These are phyloP conservation scores for Podilymbus podiceps DNA, from an alignment of 2,113 vertebrate genomes.

Conservation along the genomic window DNA sequence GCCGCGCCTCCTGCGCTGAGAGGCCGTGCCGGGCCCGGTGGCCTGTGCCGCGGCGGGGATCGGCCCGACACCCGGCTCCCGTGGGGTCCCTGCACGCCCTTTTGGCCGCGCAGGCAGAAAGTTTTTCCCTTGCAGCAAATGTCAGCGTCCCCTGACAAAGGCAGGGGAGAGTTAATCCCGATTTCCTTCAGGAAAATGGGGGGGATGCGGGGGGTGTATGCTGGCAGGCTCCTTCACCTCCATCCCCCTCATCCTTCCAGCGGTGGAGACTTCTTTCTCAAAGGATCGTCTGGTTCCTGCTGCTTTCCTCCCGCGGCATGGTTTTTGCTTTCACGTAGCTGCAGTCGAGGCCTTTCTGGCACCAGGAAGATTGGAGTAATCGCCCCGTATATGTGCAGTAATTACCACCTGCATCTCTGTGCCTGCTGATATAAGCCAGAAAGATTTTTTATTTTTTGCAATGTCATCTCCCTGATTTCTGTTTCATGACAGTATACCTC, in stretches of 20 bases:
- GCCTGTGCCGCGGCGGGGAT: background rate
- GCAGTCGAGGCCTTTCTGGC: background rate
- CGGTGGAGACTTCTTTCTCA: background rate
- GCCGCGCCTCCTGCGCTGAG: background rate
- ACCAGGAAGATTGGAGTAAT: fast-evolving
- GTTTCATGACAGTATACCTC: background rate
- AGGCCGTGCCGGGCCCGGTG: background rate
- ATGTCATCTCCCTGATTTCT: background rate
- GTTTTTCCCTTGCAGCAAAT: background rate
- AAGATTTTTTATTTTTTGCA: background rate
- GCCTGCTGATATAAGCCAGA: background rate
- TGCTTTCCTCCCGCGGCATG: background rate
- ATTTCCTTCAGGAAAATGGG: fast-evolving
- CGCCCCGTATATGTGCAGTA: fast-evolving
- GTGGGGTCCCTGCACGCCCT: too few relatives aligned
- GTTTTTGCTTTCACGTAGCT: background rate
- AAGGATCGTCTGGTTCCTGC: fast-evolving
- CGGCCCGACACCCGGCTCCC: background rate
- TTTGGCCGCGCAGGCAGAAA: background rate
- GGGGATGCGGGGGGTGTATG: too few relatives aligned
- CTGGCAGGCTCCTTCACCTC: background rate
- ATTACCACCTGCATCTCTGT: fast-evolving
- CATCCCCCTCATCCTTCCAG: fast-evolving
- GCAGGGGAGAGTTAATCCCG: background rate
- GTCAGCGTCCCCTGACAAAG: background rate